Percentiles rank a stretch among this genome's conserved stretches.
Evolutionary conservation across 2,797 vertebrate genomes (phyloP).

Genomic region (Anomalospiza imberbis): DNA sequence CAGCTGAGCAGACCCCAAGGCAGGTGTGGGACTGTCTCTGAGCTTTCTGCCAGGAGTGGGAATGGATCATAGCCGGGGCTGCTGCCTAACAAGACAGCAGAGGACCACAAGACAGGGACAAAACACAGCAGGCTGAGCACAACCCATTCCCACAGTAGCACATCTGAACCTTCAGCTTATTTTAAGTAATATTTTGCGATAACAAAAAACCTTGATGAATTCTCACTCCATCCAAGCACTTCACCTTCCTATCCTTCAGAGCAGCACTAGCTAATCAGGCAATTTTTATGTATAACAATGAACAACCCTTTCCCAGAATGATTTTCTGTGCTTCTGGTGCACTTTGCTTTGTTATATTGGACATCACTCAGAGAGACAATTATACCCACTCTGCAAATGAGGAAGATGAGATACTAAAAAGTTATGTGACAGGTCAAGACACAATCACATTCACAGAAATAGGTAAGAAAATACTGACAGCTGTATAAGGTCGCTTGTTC

Average conservation of each 20-base stretch:
- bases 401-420: not conserved
- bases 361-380: not conserved
- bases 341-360: not conserved
- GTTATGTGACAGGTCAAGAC: not conserved
- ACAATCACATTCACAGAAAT: not conserved
- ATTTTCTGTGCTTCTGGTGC: not conserved
- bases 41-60: not conserved
- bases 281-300: constrained; percentile 16
- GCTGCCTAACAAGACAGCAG: not conserved
- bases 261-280: not conserved
- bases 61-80: not conserved
- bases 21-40: not conserved
- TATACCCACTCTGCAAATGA: not conserved
- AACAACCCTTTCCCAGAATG: not conserved
- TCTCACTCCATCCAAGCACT: not conserved
- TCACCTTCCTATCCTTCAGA: not conserved
- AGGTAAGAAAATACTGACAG: not conserved
- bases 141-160: not conserved
- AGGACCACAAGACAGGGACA: not conserved
- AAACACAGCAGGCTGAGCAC: not conserved
- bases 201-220: not conserved
- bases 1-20: constrained; percentile 35
- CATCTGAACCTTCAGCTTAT: not conserved
- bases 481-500: not conserved
- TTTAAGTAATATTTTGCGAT: not conserved